Evolutionary conservation across 1,140 invertebrate species (phyloP).

Genomic region (Tribolium castaneum): DNA sequence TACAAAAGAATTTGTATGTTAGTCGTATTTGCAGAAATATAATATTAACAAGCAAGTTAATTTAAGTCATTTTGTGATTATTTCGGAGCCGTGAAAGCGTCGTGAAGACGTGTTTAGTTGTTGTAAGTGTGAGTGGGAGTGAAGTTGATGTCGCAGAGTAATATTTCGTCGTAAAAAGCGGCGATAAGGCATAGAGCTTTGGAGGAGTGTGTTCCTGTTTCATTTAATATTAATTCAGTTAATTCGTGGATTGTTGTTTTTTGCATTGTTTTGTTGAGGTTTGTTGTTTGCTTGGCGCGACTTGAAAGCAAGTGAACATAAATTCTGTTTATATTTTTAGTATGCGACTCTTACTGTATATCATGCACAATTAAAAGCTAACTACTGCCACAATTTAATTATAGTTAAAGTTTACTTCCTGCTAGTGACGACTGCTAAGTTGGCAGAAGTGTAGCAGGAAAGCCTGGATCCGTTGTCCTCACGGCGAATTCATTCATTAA

Average conservation of each 20-base stretch:
- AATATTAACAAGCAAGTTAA: no score
- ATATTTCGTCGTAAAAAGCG: neutral
- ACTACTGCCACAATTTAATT: slow-evolving; percentile 31
- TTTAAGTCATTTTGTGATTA: no score
- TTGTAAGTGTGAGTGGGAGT: no score
- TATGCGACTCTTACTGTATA: slow-evolving; percentile 18
- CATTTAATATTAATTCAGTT: slow-evolving; percentile 21
- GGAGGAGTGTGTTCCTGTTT: neutral
- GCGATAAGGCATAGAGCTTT: neutral
- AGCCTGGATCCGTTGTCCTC: neutral
- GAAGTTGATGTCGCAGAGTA: neutral
- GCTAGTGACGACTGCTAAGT: slow-evolving; percentile 10
- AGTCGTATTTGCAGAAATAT: no score
- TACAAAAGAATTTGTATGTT: no score
- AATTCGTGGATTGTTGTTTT: slow-evolving; percentile 15
- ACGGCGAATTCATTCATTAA: slow-evolving; percentile 14
- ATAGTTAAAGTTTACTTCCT: slow-evolving; percentile 24
- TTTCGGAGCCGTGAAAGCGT: no score
- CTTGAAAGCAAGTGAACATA: slow-evolving; percentile 33
- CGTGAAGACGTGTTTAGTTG: no score
- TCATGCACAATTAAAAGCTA: slow-evolving; percentile 24
- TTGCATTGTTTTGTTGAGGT: slow-evolving; percentile 16
- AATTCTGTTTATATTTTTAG: slow-evolving; percentile 35
- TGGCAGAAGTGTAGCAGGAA: neutral
- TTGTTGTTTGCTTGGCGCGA: slow-evolving; percentile 12